Percentiles rank a stretch among this genome's conserved stretches.
Evolutionary conservation across 2,113 vertebrate genomes (phyloP).

Genomic region (Saguinus imperator): DNA sequence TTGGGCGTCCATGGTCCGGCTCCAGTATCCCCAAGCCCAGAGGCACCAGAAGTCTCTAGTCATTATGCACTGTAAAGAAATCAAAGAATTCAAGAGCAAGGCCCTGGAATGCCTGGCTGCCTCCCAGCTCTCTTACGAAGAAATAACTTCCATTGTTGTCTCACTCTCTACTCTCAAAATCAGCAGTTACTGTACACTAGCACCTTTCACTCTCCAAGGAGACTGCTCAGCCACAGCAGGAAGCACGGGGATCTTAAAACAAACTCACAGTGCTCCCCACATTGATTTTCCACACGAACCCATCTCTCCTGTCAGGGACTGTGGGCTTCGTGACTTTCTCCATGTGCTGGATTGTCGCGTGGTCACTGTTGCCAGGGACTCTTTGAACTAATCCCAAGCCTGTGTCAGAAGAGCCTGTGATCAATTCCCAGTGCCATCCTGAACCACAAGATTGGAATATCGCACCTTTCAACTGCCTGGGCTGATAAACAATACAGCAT

Average conservation of each 20-base stretch:
- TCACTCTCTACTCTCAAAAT: background rate
- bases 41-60: background rate
- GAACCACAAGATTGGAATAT: constrained; percentile 79
- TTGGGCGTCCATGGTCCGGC: rapidly evolving
- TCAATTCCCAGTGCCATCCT: constrained; percentile 83
- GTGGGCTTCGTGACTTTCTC: constrained; percentile 85
- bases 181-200: background rate
- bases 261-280: constrained; percentile 18
- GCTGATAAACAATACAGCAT: constrained; percentile 87
- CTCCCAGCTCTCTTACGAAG: constrained; percentile 67
- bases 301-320: background rate
- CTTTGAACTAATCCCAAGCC: constrained; percentile 81
- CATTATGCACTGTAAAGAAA: constrained; percentile 44
- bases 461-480: constrained; percentile 80
- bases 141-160: constrained; percentile 53
- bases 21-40: background rate
- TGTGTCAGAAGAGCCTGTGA: constrained; percentile 81
- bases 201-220: background rate
- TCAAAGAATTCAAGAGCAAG: constrained; percentile 53
- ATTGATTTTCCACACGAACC: background rate
- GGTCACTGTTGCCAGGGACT: constrained; percentile 75
- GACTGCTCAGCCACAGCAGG: background rate
- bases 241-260: constrained; percentile 27
- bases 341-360: constrained; percentile 66
- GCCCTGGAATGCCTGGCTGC: constrained; percentile 59